phyloP scores from a whole-genome alignment of 2,113 vertebrate species.

The Semnornis frantzii region DNA sequence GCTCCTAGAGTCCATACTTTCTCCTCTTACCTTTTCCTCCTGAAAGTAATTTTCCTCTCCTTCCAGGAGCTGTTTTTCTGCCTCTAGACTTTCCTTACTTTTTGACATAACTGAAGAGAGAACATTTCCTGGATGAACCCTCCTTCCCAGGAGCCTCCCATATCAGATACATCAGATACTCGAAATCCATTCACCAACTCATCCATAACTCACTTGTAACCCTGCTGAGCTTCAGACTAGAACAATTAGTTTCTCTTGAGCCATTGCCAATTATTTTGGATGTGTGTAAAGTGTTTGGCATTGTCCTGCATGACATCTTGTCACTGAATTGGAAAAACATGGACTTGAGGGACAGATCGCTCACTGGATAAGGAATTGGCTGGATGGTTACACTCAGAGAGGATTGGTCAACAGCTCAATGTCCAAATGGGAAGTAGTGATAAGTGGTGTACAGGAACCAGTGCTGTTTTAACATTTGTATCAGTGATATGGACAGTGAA shows the following conservation, averaged over 20 bases:
- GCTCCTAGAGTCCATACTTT: neutral
- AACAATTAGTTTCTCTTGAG: slow-evolving; percentile 51
- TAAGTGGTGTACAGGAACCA: too few relatives aligned
- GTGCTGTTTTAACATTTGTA: too few relatives aligned
- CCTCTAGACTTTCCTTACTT: neutral
- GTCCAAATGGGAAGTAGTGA: too few relatives aligned
- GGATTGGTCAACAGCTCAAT: too few relatives aligned
- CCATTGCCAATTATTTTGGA: slow-evolving; percentile 21
- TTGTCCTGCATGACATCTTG: too few relatives aligned
- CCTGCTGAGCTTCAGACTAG: neutral
- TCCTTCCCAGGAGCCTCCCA: neutral
- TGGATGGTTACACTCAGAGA: too few relatives aligned
- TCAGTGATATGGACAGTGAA: too few relatives aligned
- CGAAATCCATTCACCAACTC: slow-evolving; percentile 29
- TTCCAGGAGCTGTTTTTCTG: neutral
- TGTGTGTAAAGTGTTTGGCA: too few relatives aligned
- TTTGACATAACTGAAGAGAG: neutral
- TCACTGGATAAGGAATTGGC: too few relatives aligned
- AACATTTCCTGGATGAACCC: neutral
- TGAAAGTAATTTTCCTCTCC: neutral
- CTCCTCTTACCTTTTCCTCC: neutral
- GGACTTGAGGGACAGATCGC: too few relatives aligned
- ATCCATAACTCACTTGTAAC: neutral
- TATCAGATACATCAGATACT: slow-evolving; percentile 5
- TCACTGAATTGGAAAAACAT: too few relatives aligned